A percentile compares a stretch with the other conserved stretches of the same genome.
These are phyloP conservation scores for Aplodontia rufa DNA, from an alignment of 2,113 vertebrate genomes.

Conservation along the genomic window DNA sequence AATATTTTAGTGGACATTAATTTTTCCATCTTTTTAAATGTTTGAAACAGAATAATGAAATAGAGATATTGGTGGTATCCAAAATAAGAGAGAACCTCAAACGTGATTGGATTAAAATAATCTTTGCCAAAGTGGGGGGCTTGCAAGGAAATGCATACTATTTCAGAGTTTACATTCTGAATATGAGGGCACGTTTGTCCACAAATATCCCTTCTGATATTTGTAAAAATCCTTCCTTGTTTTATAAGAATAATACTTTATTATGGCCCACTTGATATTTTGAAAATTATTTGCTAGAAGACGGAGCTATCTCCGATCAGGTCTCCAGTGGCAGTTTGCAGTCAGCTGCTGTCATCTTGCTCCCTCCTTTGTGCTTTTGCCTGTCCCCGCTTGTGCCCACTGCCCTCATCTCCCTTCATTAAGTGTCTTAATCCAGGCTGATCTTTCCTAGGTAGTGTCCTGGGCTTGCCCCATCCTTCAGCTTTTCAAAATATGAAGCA, in stretches of 20 bases:
- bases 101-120: neutral
- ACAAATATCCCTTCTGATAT: neutral
- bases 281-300: conserved; percentile 4
- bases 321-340: neutral
- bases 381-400: neutral
- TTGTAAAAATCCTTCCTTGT: neutral
- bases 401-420: neutral
- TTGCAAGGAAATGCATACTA: neutral
- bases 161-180: neutral
- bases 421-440: neutral
- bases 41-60: neutral
- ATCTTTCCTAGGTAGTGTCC: neutral
- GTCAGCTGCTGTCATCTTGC: neutral
- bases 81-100: neutral
- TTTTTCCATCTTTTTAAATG: neutral
- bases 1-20: neutral
- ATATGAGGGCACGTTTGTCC: neutral
- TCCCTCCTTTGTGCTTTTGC: neutral
- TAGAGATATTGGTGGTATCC: neutral
- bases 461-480: neutral
- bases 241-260: neutral
- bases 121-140: neutral
- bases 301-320: neutral
- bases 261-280: neutral
- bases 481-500: conserved; percentile 44